Base-by-base conservation (phyloP, 2,797 vertebrate genomes). In the Bovichtus variegatus region DNA sequence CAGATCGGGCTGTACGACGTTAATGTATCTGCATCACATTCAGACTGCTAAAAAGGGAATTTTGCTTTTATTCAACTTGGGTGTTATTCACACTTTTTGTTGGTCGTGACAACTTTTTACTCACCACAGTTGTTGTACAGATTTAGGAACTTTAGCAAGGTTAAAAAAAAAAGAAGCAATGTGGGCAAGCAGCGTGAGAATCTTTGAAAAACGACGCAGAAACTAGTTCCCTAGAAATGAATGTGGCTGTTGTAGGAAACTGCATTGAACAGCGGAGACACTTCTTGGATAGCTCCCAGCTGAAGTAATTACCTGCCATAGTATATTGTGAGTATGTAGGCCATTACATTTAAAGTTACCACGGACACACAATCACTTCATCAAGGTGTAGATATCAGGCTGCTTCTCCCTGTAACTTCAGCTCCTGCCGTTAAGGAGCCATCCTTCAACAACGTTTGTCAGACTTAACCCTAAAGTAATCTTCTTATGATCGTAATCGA, bases 341-440 rank as follows among this genome's bases (percentile, higher is more conserved):
- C n/a, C 5, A 9, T 21, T 31, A 40, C 49, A 54, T 72, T 61
- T 82, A 10, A 80, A 55, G 67, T 85, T 88, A 50, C 80, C 19
- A 0, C 50, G 5, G 12, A 65, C 51, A 69, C 64, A 59, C 66
- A 63, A 47, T 76, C 67, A 51, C 71, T 41, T 69, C 6, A 34
- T 34, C 31, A n/a, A 57, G 43, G 71, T 72, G 59, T 82, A 43
- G 59, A 53, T 76, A 69, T 81, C 68, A 38, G 59, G 59, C 55
- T 82, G n/a, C 29, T 61, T 63, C 66, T 71, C 64, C 68, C 60
- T 76, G 75, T 74, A 80, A 87, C 74, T 71, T 68, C 18, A 71
- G 38, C 23, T 60, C 43, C 40, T 29, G 36, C 8, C 47, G 40
- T 16, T 23, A 63, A 46, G 44, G 8, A 16, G 2, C 16, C 25